A percentile compares a stretch with the other conserved stretches of the same genome.
These are phyloP conservation scores for Parnassius mnemosyne DNA, from an alignment of 2,888 invertebrate genomes.

Conservation along the genomic window DNA sequence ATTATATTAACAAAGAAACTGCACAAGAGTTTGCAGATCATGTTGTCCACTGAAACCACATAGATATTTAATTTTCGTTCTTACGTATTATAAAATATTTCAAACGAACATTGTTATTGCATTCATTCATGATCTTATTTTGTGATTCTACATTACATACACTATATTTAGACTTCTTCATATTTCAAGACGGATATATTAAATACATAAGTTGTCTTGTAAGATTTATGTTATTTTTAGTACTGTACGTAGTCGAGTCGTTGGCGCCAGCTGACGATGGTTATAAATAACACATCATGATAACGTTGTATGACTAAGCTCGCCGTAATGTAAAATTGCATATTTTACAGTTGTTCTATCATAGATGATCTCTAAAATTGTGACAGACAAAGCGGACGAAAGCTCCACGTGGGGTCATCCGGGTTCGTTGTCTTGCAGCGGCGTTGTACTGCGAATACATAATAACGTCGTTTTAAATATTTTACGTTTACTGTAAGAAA, in stretches of 20 bases:
- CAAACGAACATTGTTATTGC: no score
- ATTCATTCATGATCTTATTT: no score
- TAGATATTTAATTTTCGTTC: no score
- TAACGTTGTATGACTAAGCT: constrained; percentile 11
- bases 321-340: background rate
- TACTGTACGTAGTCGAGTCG: constrained; percentile 22
- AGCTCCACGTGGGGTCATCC: constrained; percentile 13
- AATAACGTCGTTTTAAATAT: background rate
- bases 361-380: background rate
- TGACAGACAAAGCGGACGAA: constrained; percentile 1
- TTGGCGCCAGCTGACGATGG: constrained; percentile 39
- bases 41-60: no score
- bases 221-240: constrained; percentile 8
- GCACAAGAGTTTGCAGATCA: no score
- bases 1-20: no score
- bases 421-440: constrained; percentile 29
- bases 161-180: no score
- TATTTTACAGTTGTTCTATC: background rate
- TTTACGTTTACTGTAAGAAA: no score
- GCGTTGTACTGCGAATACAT: constrained; percentile 29
- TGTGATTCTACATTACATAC: no score
- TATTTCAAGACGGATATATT: no score
- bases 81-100: no score
- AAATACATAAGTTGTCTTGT: no score
- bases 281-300: constrained; percentile 31